Evolutionary conservation across 2,888 invertebrate genomes (phyloP).

Genomic region (Osmoderma eremita): DNA sequence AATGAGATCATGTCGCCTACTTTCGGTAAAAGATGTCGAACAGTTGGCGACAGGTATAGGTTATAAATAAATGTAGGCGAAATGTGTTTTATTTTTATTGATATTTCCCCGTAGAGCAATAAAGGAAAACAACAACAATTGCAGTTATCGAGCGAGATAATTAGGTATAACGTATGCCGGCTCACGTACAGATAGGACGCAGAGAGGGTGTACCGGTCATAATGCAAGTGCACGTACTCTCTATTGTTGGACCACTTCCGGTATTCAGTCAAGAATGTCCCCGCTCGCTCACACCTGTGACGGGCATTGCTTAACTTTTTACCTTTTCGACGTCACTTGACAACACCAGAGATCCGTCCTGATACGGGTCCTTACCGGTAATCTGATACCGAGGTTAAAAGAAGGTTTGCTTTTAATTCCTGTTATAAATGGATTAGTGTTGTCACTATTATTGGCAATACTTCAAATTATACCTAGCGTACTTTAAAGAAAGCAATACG

Average conservation of each 20-base stretch:
- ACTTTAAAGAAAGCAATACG: too few relatives aligned
- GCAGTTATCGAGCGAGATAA: constrained; percentile 48
- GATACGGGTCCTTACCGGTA: constrained; percentile 13
- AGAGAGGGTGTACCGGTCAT: constrained; percentile 55
- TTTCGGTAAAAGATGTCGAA: constrained; percentile 34
- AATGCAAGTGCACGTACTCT: constrained; percentile 61
- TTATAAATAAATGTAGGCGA: constrained; percentile 38
- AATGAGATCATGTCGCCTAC: constrained; percentile 28
- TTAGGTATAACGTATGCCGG: constrained; percentile 58
- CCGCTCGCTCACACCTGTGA: constrained; percentile 47
- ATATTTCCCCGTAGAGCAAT: constrained; percentile 48
- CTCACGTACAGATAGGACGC: constrained; percentile 54
- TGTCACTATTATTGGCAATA: not conserved
- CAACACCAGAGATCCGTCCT: constrained; percentile 10
- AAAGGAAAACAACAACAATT: constrained; percentile 48
- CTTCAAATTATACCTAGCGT: too few relatives aligned
- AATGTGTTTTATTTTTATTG: constrained; percentile 46
- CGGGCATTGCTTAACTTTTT: constrained; percentile 44
- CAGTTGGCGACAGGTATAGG: constrained; percentile 34
- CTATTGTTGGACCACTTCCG: constrained; percentile 61
- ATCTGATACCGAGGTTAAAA: constrained; percentile 4
- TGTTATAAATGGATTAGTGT: not conserved
- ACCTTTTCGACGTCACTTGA: constrained; percentile 26
- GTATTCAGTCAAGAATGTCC: constrained; percentile 53
- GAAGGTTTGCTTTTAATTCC: not conserved